Evolutionary conservation across 2,888 invertebrate genomes (phyloP).

Genomic region (Chloroclystis v-ata): DNA sequence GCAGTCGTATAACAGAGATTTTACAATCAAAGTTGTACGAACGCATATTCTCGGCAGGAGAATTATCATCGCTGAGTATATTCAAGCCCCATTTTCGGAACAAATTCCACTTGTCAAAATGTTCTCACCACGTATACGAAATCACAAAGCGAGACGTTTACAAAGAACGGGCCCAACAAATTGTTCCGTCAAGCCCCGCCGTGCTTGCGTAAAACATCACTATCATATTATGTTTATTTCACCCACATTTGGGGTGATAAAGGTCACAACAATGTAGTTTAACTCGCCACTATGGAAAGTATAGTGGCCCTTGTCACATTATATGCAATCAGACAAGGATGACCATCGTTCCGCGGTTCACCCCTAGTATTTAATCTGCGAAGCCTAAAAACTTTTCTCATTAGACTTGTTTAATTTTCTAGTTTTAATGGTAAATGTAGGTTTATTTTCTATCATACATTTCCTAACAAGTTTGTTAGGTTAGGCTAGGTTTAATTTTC

Average conservation of each 20-base stretch:
- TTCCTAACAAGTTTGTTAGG: too few species aligned
- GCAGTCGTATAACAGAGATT: slow-evolving; percentile 9
- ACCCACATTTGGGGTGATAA: slow-evolving; percentile 32
- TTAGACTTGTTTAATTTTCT: slow-evolving; percentile 47
- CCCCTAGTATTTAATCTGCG: slow-evolving; percentile 41
- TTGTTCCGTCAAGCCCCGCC: slow-evolving; percentile 64
- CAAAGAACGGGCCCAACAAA: slow-evolving; percentile 71
- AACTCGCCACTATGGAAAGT: slow-evolving; percentile 23
- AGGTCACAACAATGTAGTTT: slow-evolving; percentile 18
- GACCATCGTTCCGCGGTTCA: slow-evolving; percentile 27
- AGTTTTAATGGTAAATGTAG: slow-evolving; percentile 32
- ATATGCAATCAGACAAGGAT: slow-evolving; percentile 8
- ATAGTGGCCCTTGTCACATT: slow-evolving; percentile 17
- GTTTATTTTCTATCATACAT: slow-evolving; percentile 9
- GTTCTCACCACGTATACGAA: slow-evolving; percentile 64
- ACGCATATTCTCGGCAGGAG: slow-evolving; percentile 35
- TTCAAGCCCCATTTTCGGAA: slow-evolving; percentile 53
- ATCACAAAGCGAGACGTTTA: slow-evolving; percentile 70
- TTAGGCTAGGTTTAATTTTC: too few species aligned
- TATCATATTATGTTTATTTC: slow-evolving; percentile 49
- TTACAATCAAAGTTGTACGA: slow-evolving; percentile 34
- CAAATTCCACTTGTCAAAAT: slow-evolving; percentile 73
- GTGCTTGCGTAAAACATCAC: slow-evolving; percentile 56
- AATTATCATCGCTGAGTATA: slow-evolving; percentile 47
- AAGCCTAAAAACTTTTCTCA: slow-evolving; percentile 45